A percentile compares a stretch with the other conserved stretches of the same genome.
Evolutionary conservation across 1,140 invertebrate genomes (phyloP).

Genomic region (Phthorimaea operculella): DNA sequence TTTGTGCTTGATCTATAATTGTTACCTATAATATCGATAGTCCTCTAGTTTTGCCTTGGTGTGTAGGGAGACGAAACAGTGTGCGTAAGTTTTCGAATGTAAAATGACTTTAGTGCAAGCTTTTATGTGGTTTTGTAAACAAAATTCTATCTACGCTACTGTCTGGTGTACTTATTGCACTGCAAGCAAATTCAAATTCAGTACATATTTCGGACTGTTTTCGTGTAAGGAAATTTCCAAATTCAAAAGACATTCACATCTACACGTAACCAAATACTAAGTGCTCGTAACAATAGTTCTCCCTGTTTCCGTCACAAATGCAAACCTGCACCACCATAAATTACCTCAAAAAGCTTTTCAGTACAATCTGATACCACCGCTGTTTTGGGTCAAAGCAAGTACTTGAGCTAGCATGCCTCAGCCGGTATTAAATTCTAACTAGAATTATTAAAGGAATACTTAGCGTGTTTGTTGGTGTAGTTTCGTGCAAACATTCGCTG

Average conservation of each 20-base stretch:
- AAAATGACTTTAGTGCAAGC: too few species aligned
- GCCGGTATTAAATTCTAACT: slow-evolving; percentile 17
- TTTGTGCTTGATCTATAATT: too few species aligned
- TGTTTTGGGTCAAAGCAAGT: slow-evolving; percentile 20
- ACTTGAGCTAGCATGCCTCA: slow-evolving; percentile 11
- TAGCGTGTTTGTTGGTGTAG: slow-evolving; percentile 23
- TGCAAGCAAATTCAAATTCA: too few species aligned
- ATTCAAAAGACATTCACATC: too few species aligned
- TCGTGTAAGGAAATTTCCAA: too few species aligned
- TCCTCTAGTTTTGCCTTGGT: neutral
- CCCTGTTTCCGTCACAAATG: slow-evolving; percentile 11
- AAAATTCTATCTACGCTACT: too few species aligned
- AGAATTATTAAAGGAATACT: slow-evolving; percentile 27
- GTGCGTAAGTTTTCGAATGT: too few species aligned
- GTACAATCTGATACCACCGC: slow-evolving; percentile 22
- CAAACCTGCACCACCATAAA: slow-evolving; percentile 19
- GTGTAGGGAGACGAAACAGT: too few species aligned
- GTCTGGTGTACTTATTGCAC: too few species aligned
- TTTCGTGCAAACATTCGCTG: slow-evolving; percentile 41
- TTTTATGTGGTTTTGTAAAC: too few species aligned
- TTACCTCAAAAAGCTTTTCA: slow-evolving; percentile 17
- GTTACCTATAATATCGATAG: too few species aligned
- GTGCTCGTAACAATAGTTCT: neutral
- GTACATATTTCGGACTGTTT: too few species aligned
- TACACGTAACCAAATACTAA: neutral